A percentile compares a stretch with the other conserved stretches of the same genome.
Evolutionary conservation across 2,888 invertebrate genomes (phyloP).

Genomic region (Macaria notata): DNA sequence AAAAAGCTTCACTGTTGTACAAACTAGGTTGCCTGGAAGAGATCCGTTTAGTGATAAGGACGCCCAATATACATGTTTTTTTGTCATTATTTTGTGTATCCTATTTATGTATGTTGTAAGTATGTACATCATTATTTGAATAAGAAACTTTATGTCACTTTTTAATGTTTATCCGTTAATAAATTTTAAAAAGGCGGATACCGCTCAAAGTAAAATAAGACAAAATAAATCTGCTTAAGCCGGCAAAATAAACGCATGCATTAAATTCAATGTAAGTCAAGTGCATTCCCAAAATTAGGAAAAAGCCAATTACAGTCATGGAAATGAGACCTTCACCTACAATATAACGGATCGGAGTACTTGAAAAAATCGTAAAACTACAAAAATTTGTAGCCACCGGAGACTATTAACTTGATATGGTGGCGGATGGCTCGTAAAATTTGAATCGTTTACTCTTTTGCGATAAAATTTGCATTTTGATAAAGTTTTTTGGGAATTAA

Average conservation of each 20-base stretch:
- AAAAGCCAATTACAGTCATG: slow-evolving; percentile 15
- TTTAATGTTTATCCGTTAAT: too few relatives aligned
- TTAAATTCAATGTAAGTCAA: slow-evolving; percentile 26
- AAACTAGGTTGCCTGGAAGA: too few relatives aligned
- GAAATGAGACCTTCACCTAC: slow-evolving; percentile 28
- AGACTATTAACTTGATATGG: slow-evolving; percentile 15
- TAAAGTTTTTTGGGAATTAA: background rate
- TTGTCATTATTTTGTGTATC: too few relatives aligned
- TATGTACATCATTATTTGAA: too few relatives aligned
- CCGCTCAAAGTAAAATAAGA: slow-evolving; percentile 3
- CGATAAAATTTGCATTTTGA: slow-evolving; percentile 10
- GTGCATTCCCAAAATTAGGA: slow-evolving; percentile 30
- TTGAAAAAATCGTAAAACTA: slow-evolving; percentile 25
- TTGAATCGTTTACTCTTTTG: slow-evolving; percentile 15
- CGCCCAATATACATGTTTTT: too few relatives aligned
- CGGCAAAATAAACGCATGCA: slow-evolving; percentile 1
- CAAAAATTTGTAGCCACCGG: slow-evolving; percentile 13
- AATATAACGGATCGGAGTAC: slow-evolving; percentile 21
- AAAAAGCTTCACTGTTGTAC: too few relatives aligned
- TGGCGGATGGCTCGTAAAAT: slow-evolving; percentile 9
- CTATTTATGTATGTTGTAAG: too few relatives aligned
- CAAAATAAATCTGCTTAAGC: slow-evolving; percentile 8
- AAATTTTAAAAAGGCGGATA: too few relatives aligned
- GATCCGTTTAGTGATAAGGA: too few relatives aligned
- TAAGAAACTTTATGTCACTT: too few relatives aligned